Percentiles rank a stretch among this genome's conserved stretches.
Conservation (phyloP, 2,888 invertebrate genomes). For the Empis stercorea region DNA sequence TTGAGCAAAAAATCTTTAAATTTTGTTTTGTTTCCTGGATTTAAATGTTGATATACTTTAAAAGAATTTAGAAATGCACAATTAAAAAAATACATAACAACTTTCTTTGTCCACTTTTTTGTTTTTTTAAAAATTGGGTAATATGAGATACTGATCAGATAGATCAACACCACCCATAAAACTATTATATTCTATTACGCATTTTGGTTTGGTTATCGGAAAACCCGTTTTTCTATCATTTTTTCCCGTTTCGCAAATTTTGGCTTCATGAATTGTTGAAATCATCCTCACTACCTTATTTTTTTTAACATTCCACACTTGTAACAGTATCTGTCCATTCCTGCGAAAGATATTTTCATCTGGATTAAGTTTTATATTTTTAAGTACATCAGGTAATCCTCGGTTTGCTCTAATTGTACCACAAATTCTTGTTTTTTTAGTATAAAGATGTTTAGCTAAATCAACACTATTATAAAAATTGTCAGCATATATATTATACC, state of each 20-base stretch:
- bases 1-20: not conserved
- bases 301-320: not conserved
- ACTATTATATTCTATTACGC: not conserved
- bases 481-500: conserved; percentile 3
- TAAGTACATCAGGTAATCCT: not conserved
- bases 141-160: not conserved
- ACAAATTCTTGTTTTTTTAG: not conserved
- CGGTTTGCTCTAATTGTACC: conserved; percentile 1
- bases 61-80: not conserved
- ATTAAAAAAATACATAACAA: conserved; percentile 1
- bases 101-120: conserved; percentile 1
- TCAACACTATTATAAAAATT: conserved; percentile 4
- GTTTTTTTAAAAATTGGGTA: conserved; percentile 1
- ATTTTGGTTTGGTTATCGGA: not conserved
- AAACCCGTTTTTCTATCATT: not conserved
- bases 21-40: not conserved
- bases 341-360: not conserved
- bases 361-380: not conserved
- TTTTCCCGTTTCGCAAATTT: not conserved
- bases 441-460: conserved; percentile 1
- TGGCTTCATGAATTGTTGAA: not conserved
- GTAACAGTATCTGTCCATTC: not conserved
- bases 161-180: not conserved
- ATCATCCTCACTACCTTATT: not conserved
- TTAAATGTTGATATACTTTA: not conserved